These are phyloP conservation scores for Sebastes minor DNA, from an alignment of 2,797 vertebrate genomes.

Conservation along the genomic window DNA sequence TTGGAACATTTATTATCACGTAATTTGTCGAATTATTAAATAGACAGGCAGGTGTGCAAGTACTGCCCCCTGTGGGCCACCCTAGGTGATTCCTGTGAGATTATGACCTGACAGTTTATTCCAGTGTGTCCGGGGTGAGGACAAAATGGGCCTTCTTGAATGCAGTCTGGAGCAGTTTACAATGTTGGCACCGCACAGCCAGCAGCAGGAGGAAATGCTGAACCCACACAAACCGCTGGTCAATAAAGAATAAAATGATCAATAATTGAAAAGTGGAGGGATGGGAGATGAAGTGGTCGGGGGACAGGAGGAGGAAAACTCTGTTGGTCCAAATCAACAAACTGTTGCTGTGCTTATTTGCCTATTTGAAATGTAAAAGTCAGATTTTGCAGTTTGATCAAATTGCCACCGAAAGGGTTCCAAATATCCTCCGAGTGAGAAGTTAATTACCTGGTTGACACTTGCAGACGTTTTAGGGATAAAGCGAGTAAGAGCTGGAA, in stretches of 20 bases:
- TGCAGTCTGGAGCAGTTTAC: background rate
- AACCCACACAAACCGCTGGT: constrained; percentile 15
- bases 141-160: background rate
- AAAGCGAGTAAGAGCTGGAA: background rate
- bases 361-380: background rate
- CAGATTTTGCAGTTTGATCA: background rate
- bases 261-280: constrained; percentile 6
- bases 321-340: background rate
- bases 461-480: background rate
- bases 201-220: constrained; percentile 19
- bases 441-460: background rate
- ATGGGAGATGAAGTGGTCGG: background rate
- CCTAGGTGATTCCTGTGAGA: background rate
- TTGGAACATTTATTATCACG: background rate
- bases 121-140: no score
- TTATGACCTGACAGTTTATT: constrained; percentile 1
- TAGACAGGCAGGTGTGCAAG: constrained; percentile 10
- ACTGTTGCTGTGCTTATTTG: background rate
- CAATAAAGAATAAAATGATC: constrained; percentile 24
- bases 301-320: background rate
- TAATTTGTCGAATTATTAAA: background rate
- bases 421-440: background rate
- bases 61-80: constrained; percentile 33
- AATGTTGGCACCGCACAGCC: constrained; percentile 1
- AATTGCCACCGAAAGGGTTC: background rate